Evolutionary conservation across 1,140 invertebrate species (phyloP), one percentile per base, ranked within the genome.

Genomic region (Diploscapter pachys): DNA sequence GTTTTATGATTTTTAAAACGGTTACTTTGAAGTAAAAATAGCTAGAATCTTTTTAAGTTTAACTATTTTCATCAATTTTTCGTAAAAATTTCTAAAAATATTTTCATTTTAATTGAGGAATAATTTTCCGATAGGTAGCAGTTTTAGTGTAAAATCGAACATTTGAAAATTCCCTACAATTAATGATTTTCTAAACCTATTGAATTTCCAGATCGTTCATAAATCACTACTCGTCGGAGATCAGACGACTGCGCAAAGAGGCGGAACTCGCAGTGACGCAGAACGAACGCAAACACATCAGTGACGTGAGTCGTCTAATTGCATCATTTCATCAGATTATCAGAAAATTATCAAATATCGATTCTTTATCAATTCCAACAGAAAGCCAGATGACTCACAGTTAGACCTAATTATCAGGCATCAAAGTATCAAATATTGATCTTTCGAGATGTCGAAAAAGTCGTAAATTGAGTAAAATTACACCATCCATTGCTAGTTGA

Each of bases 161-260:
- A 5, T 3, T 67, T 13, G 5, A 6, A 49, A 53, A 5, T 67
- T 31, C 51, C 55, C 5, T 53, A 53, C 52, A 53, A 59, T 57
- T n/a, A 2, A 59, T 70, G 51, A 52, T 48, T 67, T 11, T 67
- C n/a, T 67, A 4, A 48, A 69, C 8, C 48, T 31, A 70, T 13
- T 13, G 6, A 64, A 70, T 57, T 70, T 72, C 63, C 57, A 74
- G 73, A 69, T 74, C 73, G 11, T 74, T 65, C 64, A 74, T 74
- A 55, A 74, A 66, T 13, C 73, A 74, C 73, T 74, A 74, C 57
- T 55, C 53, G 50, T 64, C 66, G n/a, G 73, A 74, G 59, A 31
- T 64, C 56, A 63, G 63, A 50, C 54, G 65, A 11, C 4, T 74
- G 53, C 49, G 73, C 62, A 56, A 2, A 61, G 64, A 69, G 70